Evolutionary conservation across 2,113 vertebrate species (phyloP), one percentile per base, ranked within the genome.

Genomic region (Gobio gobio): DNA sequence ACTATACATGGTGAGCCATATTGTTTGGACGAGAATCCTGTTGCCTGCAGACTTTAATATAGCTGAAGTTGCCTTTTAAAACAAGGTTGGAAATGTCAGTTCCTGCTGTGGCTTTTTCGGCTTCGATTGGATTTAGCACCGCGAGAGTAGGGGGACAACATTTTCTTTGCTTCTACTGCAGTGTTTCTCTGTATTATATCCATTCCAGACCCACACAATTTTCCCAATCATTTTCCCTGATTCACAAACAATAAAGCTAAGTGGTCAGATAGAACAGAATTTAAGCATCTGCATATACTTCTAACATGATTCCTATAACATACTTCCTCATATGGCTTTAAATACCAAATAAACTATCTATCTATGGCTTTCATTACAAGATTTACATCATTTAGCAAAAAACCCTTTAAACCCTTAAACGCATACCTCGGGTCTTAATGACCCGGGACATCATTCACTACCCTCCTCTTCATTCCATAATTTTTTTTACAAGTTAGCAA

Each of bases 321-420:
- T 76, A 47, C 24, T 79, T 70, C 3, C 18, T 58, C 40, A 4
- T 77, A 85, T 78, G 79, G 83, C 86, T 82, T 87, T 56, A 78
- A 70, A 87, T 70, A 66, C 40, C 56, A 68, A 43, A 78, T 58
- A 45, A 47, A 45, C 49, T 40, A 59, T 59, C 77, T 81, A 77
- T 80, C 43, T 85, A 85, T 87, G 86, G 86, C 86, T 78, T 85
- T 85, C 72, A 64, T 45, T n/a, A 84, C 45, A 72, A 47, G 7
- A 58, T 86, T 83, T 72, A 61, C 51, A 79, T 63, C 26, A 26
- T 66, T 64, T 64, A 54, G 43, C 40, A 40, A 78, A 36, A 20
- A 22, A 8, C 29, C 29, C 20, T 58, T 33, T 40, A 40, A 40
- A 40, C 40, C 40, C 40, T 40, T 36, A 36, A 36, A 36, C 36